phyloP scores from a whole-genome alignment of 2,113 vertebrate species.

The Serinus canaria region DNA sequence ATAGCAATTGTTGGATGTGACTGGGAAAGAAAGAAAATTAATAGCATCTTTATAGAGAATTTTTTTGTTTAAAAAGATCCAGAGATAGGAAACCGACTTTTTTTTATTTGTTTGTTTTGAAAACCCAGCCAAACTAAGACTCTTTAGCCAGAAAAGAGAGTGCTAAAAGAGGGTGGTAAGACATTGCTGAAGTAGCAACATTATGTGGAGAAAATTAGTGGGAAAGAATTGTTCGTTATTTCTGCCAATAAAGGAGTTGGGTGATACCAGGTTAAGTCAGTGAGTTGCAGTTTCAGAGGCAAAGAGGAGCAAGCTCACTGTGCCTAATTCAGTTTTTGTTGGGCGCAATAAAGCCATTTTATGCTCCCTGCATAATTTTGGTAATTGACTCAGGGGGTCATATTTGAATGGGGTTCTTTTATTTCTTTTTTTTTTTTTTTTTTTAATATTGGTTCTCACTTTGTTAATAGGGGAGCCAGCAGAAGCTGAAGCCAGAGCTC shows the following conservation, averaged over 20 bases:
- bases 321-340: background rate
- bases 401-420: background rate
- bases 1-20: background rate
- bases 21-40: background rate
- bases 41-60: background rate
- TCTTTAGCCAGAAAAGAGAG: background rate
- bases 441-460: background rate
- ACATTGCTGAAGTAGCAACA: background rate
- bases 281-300: background rate
- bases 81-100: background rate
- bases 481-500: constrained; percentile 87
- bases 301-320: background rate
- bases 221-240: background rate
- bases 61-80: background rate
- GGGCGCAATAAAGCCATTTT: background rate
- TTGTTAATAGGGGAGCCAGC: constrained; percentile 86
- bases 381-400: background rate
- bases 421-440: background rate
- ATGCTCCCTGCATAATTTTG: background rate
- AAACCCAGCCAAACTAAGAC: background rate
- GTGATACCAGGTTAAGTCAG: background rate
- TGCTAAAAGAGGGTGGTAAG: background rate
- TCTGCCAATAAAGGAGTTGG: background rate
- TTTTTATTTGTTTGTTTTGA: background rate
- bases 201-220: background rate